phyloP scores from a whole-genome alignment of 2,113 vertebrate species.

The Argyrosomus japonicus region DNA sequence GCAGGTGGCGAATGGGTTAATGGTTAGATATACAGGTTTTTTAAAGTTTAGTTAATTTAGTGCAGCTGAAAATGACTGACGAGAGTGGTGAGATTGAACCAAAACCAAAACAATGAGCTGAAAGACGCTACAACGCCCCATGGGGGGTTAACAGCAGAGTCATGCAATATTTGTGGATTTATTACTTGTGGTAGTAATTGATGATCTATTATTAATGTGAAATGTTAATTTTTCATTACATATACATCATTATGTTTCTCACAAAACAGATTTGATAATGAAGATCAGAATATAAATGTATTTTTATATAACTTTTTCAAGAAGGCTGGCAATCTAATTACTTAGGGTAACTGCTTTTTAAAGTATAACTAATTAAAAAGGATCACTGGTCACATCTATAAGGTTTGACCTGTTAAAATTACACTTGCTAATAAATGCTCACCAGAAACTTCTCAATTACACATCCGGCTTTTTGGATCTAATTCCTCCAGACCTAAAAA shows the following conservation, averaged over 20 bases:
- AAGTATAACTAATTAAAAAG: not conserved
- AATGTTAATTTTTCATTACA: too few species aligned
- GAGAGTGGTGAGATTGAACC: not conserved
- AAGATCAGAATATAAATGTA: not conserved
- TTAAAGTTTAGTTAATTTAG: not conserved
- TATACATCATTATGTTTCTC: not conserved
- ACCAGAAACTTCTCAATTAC: not conserved
- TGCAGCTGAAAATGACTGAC: not conserved
- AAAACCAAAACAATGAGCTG: not conserved
- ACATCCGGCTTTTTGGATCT: not conserved
- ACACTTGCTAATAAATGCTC: not conserved
- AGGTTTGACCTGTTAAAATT: not conserved
- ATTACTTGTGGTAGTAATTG: not conserved
- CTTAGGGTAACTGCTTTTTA: not conserved
- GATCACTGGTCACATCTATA: not conserved
- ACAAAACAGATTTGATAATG: not conserved
- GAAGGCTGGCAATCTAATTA: not conserved
- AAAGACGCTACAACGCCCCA: not conserved
- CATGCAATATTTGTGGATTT: not conserved
- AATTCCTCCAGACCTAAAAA: conserved; percentile 17
- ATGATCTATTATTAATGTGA: not conserved
- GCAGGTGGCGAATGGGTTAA: not conserved
- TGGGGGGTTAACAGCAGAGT: not conserved
- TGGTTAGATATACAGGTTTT: not conserved
- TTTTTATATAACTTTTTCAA: not conserved